phyloP scores from a whole-genome alignment of 2,113 vertebrate genomes.

The Gorsachius goisagi region DNA sequence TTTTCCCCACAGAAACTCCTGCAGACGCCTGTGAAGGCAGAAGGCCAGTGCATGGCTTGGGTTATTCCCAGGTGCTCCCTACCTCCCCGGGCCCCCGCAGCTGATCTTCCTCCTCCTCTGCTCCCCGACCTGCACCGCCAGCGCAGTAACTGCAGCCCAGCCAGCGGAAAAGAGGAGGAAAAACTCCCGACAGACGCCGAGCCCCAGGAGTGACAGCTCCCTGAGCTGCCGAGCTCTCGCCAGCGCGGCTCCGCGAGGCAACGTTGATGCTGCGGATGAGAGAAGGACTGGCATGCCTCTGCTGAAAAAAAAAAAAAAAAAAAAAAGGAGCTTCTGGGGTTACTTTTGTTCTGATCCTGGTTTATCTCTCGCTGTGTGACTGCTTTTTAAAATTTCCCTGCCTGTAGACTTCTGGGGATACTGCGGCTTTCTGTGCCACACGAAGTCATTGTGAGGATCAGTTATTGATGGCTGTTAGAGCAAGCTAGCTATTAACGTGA shows the following conservation, averaged over 20 bases:
- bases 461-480: neutral
- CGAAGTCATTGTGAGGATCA: neutral
- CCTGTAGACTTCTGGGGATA: neutral
- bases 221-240: neutral
- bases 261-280: neutral
- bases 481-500: neutral
- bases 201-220: neutral
- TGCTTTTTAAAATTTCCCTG: neutral
- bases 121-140: neutral
- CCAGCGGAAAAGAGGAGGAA: neutral
- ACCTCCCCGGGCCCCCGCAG: neutral
- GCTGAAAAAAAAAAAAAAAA: neutral
- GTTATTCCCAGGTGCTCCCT: neutral
- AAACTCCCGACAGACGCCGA: neutral
- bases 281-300: neutral
- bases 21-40: neutral
- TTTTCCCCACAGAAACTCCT: neutral
- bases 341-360: neutral
- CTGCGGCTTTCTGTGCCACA: neutral
- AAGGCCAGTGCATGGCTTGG: neutral
- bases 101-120: neutral
- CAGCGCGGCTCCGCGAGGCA: rapidly evolving
- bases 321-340: neutral
- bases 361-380: neutral
- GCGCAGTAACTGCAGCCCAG: neutral